Evolutionary conservation across 1,140 invertebrate species (phyloP).

Genomic region (Camponotus pennsylvanicus): DNA sequence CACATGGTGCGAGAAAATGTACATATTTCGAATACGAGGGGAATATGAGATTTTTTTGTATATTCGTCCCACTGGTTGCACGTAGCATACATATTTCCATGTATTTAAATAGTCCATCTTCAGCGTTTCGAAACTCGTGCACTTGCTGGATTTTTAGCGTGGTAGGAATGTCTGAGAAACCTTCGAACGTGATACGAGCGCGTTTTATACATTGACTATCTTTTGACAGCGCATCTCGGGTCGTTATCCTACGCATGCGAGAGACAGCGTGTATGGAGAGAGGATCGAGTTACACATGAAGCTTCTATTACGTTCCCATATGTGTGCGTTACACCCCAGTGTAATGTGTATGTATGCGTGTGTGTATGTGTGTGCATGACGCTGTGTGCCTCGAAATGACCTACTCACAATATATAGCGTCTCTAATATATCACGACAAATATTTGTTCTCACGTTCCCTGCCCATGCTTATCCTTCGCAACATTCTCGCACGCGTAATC

Average conservation of each 20-base stretch:
- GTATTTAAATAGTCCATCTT: slow-evolving; percentile 57
- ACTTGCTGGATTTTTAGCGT: slow-evolving; percentile 7
- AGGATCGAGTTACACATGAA: slow-evolving; percentile 41
- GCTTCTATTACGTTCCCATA: slow-evolving; percentile 30
- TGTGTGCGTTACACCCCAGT: not conserved
- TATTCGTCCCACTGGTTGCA: slow-evolving; percentile 32
- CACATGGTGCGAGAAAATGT: slow-evolving; percentile 11
- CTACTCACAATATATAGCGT: slow-evolving; percentile 25
- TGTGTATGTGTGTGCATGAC: not conserved
- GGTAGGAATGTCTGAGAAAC: slow-evolving; percentile 3
- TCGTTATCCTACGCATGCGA: slow-evolving; percentile 2
- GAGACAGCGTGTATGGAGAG: slow-evolving; percentile 1
- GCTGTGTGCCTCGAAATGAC: slow-evolving; percentile 32
- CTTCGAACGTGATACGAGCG: slow-evolving; percentile 44
- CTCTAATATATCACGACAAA: slow-evolving; percentile 53
- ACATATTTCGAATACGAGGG: not conserved
- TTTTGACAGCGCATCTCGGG: slow-evolving; percentile 30
- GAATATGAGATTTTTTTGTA: not conserved
- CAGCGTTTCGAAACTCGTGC: slow-evolving; percentile 46
- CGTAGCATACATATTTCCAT: slow-evolving; percentile 46
- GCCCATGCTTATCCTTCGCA: slow-evolving; percentile 23
- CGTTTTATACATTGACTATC: slow-evolving; percentile 29
- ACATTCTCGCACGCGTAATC: slow-evolving; percentile 25
- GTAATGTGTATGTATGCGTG: not conserved
- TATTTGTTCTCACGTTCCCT: slow-evolving; percentile 33